phyloP scores from a whole-genome alignment of 2,888 invertebrate genomes.

The Drosophila lutescens region DNA sequence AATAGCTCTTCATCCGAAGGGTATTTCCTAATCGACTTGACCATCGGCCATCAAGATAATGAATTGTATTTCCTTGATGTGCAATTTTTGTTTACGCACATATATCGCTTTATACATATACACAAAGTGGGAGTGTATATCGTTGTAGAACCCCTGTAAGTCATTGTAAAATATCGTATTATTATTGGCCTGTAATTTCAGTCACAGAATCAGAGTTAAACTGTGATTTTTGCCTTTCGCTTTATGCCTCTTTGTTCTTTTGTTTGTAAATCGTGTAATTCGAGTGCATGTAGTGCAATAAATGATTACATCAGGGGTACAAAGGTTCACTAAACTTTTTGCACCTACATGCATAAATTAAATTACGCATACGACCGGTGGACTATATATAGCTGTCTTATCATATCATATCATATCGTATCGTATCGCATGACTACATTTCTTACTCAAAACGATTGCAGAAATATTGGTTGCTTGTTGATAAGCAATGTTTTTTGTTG shows the following conservation, averaged over 20 bases:
- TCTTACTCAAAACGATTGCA: slow-evolving; percentile 12
- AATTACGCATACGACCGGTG: slow-evolving; percentile 37
- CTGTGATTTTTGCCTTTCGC: too few relatives aligned
- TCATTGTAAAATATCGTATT: slow-evolving; percentile 18
- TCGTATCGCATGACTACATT: slow-evolving; percentile 21
- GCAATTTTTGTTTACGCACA: slow-evolving; percentile 28
- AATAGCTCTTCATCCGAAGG: too few relatives aligned
- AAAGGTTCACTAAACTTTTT: slow-evolving; percentile 31
- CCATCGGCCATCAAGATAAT: slow-evolving; percentile 12
- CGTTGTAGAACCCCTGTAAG: slow-evolving; percentile 4
- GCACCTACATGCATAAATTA: slow-evolving; percentile 5
- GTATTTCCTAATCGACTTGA: neutral
- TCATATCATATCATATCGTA: slow-evolving; percentile 7
- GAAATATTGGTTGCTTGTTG: slow-evolving; percentile 17
- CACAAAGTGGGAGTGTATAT: neutral
- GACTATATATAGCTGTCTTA: slow-evolving; percentile 6
- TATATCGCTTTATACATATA: neutral
- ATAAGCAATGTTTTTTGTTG: slow-evolving; percentile 7
- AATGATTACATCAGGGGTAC: slow-evolving; percentile 21
- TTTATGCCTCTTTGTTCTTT: slow-evolving; percentile 8
- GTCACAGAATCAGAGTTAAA: slow-evolving; percentile 4
- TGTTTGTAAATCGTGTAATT: slow-evolving; percentile 1
- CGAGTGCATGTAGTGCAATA: slow-evolving; percentile 11
- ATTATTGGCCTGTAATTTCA: slow-evolving; percentile 20
- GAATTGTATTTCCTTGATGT: slow-evolving; percentile 36